Conservation (phyloP, 2,113 vertebrate genomes). For the Cryptomyrus ogoouensis region DNA sequence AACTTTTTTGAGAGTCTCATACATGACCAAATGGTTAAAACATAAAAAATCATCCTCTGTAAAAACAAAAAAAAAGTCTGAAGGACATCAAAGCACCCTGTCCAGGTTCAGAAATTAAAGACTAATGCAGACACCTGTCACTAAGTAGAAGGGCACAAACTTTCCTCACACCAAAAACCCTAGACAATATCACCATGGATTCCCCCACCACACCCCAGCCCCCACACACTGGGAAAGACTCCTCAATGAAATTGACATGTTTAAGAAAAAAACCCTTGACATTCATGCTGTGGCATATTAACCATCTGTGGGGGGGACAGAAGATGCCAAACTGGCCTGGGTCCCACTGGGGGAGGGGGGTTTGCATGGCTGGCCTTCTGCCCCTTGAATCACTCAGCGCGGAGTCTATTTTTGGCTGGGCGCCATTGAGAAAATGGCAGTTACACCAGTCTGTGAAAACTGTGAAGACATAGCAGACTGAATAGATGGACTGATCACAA, state of each 20-base stretch:
- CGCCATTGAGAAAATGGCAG: background rate
- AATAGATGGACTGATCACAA: background rate
- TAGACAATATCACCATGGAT: background rate
- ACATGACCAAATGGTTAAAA: background rate
- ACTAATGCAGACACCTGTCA: background rate
- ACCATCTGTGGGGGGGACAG: background rate
- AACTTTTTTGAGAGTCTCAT: background rate
- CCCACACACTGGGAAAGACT: background rate
- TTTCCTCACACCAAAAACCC: background rate
- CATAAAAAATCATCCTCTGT: background rate
- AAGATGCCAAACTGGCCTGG: background rate
- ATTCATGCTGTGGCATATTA: background rate
- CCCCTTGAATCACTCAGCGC: background rate
- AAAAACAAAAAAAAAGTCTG: background rate
- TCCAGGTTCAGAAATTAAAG: background rate
- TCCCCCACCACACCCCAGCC: background rate
- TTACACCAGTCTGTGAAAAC: background rate
- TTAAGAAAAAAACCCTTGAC: background rate
- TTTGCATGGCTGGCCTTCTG: background rate
- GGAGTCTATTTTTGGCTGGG: background rate
- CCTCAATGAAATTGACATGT: background rate
- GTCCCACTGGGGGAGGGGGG: background rate
- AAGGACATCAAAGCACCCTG: background rate
- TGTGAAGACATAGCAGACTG: background rate
- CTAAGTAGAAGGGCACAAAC: background rate